Evolutionary conservation across 2,113 vertebrate genomes (phyloP), one percentile per base, ranked within the genome.

Genomic region (Oenanthe melanoleuca): DNA sequence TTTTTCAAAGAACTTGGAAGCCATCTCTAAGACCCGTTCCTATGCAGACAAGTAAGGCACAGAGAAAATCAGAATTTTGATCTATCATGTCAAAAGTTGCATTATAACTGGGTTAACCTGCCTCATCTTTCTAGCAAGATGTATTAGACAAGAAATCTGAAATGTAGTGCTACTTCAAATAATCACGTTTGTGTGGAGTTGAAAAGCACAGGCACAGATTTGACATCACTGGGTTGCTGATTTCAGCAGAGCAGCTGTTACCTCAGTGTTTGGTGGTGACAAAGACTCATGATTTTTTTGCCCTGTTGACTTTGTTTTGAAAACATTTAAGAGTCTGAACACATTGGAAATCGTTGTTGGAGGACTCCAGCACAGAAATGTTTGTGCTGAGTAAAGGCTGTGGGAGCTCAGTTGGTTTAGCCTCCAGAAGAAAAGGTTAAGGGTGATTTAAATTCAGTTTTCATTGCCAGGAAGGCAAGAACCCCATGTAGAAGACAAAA

Each of bases 151-250:
- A 42, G 12, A 57, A 65, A 65, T 26, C 7, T 38, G 20, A 57
- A 89, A 60, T 6, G 2, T 1, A 52, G 7, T 53, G 59, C 42
- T 65, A 2, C 12, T 64, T 50, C 0, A 0, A 33, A 24, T 55
- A 84, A 81, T 60, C 6, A 11, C 33, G 4, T 74, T 91, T 84
- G n/a, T 4, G 8, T 33, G 25, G 37, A 8, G 4, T 25, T 66
- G 53, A 78, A 60, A 73, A 55, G 20, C 66, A 47, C 44, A 72
- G 28, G 21, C 24, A 42, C 11, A 61, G 80, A n/a, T 29, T 44
- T 90, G 19, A 28, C 20, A 31, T 52, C 52, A 8, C 19, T 63
- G 63, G 37, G 71, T 5, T 6, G 9, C 7, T 84, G 69, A 70
- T 6, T 88, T 86, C 34, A 81, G 47, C 26, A 63, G 29, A 67